These are phyloP conservation scores for Diplolepis rosae DNA, from an alignment of 2,888 invertebrate genomes.

Conservation along the genomic window DNA sequence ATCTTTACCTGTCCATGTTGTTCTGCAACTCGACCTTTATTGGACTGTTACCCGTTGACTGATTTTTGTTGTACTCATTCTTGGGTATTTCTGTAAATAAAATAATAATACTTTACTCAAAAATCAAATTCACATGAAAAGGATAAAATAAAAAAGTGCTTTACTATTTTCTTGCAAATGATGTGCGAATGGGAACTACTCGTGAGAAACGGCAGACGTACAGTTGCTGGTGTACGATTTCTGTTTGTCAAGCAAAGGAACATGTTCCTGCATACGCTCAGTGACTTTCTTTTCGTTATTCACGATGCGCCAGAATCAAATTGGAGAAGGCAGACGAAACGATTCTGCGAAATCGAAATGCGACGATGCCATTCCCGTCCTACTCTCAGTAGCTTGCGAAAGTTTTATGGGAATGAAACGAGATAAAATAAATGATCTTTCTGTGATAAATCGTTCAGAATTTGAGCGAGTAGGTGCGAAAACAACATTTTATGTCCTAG, in stretches of 20 bases:
- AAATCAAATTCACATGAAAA: too few species aligned
- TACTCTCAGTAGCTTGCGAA: neutral
- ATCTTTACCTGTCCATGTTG: slow-evolving; percentile 75
- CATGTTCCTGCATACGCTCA: neutral
- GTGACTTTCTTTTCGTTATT: neutral
- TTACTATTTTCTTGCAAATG: neutral
- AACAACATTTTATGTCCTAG: too few species aligned
- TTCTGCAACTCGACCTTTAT: slow-evolving; percentile 80
- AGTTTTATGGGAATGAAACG: too few species aligned
- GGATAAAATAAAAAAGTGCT: too few species aligned
- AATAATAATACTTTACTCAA: slow-evolving; percentile 48
- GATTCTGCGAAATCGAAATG: neutral
- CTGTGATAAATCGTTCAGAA: too few species aligned
- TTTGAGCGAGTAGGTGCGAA: too few species aligned
- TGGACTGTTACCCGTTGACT: slow-evolving; percentile 91
- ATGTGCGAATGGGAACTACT: neutral
- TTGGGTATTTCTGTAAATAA: slow-evolving; percentile 87
- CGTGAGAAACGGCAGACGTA: neutral
- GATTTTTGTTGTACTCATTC: slow-evolving; percentile 86
- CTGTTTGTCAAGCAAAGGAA: neutral
- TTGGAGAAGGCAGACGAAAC: neutral
- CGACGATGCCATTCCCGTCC: neutral
- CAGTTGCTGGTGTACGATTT: neutral
- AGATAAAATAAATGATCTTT: too few species aligned
- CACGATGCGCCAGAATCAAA: neutral